Conservation (phyloP, 2,113 vertebrate species). For the Psilopsiagon aurifrons region DNA sequence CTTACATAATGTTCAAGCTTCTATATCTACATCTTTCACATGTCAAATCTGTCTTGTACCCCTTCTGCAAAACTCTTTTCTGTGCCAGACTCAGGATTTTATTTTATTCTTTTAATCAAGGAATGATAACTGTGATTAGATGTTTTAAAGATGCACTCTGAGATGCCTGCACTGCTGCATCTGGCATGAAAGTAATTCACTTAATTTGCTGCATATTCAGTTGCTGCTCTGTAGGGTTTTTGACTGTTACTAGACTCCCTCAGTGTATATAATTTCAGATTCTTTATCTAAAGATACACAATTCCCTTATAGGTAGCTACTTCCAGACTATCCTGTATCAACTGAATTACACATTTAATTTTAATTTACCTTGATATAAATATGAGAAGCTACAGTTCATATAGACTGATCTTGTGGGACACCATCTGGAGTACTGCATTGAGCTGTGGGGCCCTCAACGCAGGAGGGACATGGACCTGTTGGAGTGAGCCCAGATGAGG, state of each 20-base stretch:
- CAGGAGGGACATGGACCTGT: no score
- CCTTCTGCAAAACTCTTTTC: neutral
- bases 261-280: accelerated
- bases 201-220: neutral
- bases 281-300: neutral
- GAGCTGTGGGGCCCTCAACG: no score
- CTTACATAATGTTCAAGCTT: neutral
- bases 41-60: neutral
- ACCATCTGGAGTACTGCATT: no score
- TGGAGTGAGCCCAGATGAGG: no score
- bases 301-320: neutral
- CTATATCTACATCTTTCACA: neutral
- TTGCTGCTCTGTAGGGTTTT: neutral
- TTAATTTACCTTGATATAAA: neutral
- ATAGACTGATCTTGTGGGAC: neutral
- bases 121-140: neutral
- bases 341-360: neutral
- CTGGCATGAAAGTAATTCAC: neutral
- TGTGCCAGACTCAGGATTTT: neutral
- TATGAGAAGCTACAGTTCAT: neutral
- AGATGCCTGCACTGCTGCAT: neutral
- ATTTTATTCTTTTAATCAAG: neutral
- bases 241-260: neutral
- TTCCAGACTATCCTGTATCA: neutral
- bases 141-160: neutral